phyloP scores from a whole-genome alignment of 2,888 invertebrate genomes.

The Epiblema foenella region DNA sequence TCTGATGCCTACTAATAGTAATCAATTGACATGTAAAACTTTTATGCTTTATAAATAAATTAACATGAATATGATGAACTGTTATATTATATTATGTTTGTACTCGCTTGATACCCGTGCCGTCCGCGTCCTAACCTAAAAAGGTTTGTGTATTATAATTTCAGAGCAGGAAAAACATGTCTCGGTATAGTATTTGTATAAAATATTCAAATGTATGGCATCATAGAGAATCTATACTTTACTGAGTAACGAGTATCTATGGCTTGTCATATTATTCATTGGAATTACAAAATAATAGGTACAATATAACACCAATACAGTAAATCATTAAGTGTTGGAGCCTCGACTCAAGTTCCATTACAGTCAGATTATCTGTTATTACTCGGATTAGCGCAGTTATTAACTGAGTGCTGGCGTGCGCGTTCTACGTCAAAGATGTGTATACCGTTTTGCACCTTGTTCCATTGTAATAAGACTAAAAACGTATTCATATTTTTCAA shows the following conservation, averaged over 20 bases:
- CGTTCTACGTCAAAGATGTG: not conserved
- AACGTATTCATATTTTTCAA: not conserved
- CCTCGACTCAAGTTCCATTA: constrained; percentile 32
- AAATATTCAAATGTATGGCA: not conserved
- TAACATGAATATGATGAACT: too few species aligned
- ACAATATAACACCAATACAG: not conserved
- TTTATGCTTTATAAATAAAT: too few species aligned
- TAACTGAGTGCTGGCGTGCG: constrained; percentile 22
- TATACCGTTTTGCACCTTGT: not conserved
- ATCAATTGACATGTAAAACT: too few species aligned
- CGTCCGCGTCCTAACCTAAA: too few species aligned
- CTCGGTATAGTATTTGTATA: not conserved
- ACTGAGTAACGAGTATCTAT: not conserved
- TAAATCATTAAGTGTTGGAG: constrained; percentile 3
- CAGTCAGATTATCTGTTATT: constrained; percentile 40
- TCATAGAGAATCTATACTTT: not conserved
- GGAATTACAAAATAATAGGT: not conserved
- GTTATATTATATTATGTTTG: too few species aligned
- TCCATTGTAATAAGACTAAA: not conserved
- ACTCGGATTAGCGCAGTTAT: constrained; percentile 37
- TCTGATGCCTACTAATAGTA: too few species aligned
- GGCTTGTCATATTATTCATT: not conserved
- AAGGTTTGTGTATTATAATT: too few species aligned
- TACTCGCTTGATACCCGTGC: too few species aligned
- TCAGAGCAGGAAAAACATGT: too few species aligned